Evolutionary conservation across 2,113 vertebrate species (phyloP), one percentile per base, ranked within the genome.

Genomic region (Aptenodytes forsteri): DNA sequence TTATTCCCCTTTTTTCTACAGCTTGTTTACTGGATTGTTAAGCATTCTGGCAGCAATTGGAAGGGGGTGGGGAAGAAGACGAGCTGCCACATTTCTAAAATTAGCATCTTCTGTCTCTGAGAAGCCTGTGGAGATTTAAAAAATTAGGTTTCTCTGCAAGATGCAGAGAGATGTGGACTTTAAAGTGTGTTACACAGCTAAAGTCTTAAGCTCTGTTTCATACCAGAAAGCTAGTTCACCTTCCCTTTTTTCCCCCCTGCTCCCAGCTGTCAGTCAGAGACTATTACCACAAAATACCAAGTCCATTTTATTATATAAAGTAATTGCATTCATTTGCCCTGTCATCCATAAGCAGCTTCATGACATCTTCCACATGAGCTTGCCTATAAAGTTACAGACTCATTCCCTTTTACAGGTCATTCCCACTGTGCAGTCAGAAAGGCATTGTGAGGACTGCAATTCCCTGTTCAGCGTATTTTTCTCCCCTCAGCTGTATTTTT

Each of bases 71-170:
- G 92, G 90, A 95, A 94, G 85, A 85, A 86, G 84, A 96, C 17
- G 90, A 94, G 85, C 95, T 95, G 97, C 97, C 90, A 97, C 90
- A 69, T 96, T 94, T 92, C 97, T 98, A 97, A 98, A 98, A 98
- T 98, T 98, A 97, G 97, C 94, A 94, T 97, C 95, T 94, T 85
- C 89, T 90, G 94, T 95, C 94, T 96, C 96, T 2, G 62, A 94
- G 93, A 96, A 96, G 96, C 97, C 97, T 95, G 96, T 96, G 92
- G 93, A 97, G 96, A 90, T 94, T 95, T 90, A 76, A 93, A 95
- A 94, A 95, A 96, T 91, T 91, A 91, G 96, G 96, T 95, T 95
- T 93, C 92, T 89, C 93, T 90, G 84, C 89, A 93, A 96, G 94
- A 91, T 89, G 82, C 54, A 56, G 83, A 67, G 87, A 87, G 76